Base-by-base conservation (phyloP, 2,888 invertebrate genomes). In the Furcula furcula region DNA sequence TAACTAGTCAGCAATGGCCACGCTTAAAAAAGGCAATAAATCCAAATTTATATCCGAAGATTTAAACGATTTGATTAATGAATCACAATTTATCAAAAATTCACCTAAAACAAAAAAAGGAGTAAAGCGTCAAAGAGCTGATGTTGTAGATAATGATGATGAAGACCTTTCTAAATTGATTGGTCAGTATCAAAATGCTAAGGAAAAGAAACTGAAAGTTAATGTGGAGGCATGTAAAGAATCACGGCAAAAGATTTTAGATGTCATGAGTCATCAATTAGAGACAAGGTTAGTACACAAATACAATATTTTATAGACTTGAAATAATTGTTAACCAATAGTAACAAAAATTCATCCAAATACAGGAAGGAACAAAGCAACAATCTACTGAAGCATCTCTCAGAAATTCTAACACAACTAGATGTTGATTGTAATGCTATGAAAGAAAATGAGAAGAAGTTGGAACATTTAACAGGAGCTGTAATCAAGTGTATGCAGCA, bases 371-470 rank as follows among this genome's bases (percentile, higher is more conserved):
- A 73, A 50, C 61, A 56, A 20, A 74, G 66, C 60, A 66, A 74
- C 11, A 60, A 57, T 27, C 47, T 86, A 10, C 48, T 76, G 4
- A 74, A 68, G 34, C 67, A 60, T 45, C 50, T 87, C 14, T 55
- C 65, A 2, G 76, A 80, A 45, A 56, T 83, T 1, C 51, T 76
- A 38, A 43, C 48, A 7, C 66, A 76, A 40, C 46, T 78, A 19
- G 82, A 87, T 46, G 61, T 65, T 31, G 87, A 87, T 46, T 67
- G 73, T 42, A 68, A 59, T 53, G 62, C 55, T 19, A 63, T 86
- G 56, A 82, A 77, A 52, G 80, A 81, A 19, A 85, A 85, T 67
- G 77, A 84, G 44, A 74, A 82, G 49, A 83, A 80, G 41, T 43
- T 86, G 18, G 78, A 84, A 51, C 77, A 82, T 36, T 54, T 84